Evolutionary conservation across 2,113 vertebrate species (phyloP).

Genomic region (Dasyornis broadbenti): DNA sequence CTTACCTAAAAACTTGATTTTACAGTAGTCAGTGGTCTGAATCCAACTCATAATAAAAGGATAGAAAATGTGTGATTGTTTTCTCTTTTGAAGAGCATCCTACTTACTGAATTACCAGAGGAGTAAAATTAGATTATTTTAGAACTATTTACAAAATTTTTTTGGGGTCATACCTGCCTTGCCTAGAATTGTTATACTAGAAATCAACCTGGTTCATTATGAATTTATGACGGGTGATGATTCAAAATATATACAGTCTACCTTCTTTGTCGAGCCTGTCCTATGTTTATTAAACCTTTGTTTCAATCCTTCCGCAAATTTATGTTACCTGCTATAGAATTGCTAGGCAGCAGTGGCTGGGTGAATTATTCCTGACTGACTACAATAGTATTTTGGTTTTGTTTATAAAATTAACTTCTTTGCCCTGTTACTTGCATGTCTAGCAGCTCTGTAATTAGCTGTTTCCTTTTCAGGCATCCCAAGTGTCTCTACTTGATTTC

Average conservation of each 20-base stretch:
- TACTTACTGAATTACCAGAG: not conserved
- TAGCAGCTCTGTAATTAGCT: constrained; percentile 6
- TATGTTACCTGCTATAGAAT: not conserved
- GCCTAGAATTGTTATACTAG: not conserved
- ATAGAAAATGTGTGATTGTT: not conserved
- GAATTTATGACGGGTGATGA: not conserved
- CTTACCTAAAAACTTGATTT: not conserved
- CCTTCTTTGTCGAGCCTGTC: not conserved
- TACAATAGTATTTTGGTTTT: not conserved
- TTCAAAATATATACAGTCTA: not conserved
- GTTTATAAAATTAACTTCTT: constrained; percentile 20
- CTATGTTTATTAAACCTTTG: not conserved
- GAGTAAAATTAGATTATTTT: not conserved
- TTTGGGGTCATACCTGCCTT: not conserved
- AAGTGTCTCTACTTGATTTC: not conserved
- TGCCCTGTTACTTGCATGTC: not conserved
- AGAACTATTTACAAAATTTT: not conserved
- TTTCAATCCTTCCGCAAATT: not conserved
- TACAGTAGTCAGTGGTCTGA: not conserved
- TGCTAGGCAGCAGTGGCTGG: not conserved
- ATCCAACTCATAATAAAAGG: not conserved
- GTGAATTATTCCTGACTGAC: not conserved
- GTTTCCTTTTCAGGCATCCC: not conserved
- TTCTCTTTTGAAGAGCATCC: not conserved
- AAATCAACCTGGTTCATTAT: not conserved